Base-by-base conservation (phyloP, 2,888 invertebrate genomes). In the Polyommatus iphigenia region DNA sequence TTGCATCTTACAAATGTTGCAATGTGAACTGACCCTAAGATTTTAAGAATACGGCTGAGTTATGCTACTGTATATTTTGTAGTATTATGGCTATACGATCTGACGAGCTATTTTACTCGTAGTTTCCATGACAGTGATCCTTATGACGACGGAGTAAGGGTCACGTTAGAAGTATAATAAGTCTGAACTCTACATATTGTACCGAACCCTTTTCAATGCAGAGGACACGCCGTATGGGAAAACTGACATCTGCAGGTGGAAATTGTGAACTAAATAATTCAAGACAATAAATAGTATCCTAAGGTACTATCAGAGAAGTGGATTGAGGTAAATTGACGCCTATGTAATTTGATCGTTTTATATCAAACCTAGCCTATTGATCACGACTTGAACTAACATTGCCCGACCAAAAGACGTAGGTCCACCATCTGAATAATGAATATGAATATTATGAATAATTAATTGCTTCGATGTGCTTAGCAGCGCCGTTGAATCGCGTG, bases 181-280 rank as follows among this genome's bases (percentile, higher is more conserved):
- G 3, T 3, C 7, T 18, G 18, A 54, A 54, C 54, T 3, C 54
- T 76, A 80, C 79, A 81, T 81, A n/a, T n/a, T n/a, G 13, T 79
- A 78, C 80, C 80, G 76, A 80, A 78, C 80, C 77, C 77, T 77
- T 77, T 77, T 77, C 41, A 77, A 77, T 77, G 41, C 72, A 59
- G 59, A 24, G 71, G 72, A 72, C 72, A 71, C 36, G 29, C 36
- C n/a, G 8, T 54, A 75, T 75, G 24, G 24, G 18, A 75, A 50
- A 29, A 6, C 15, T 29, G 67, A 32, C 67, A 67, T 67, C 67
- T 67, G 67, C 29, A 29, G 15, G 15, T 32, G 67, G 15, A 67
- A 32, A 13, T 15, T 67, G 2, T 29, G 29, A 67, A 67, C 67
- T 67, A 67, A 67, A 29, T 67, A 29, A 67, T 29, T 67, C 67